Base-by-base conservation (phyloP, 2,797 vertebrate species). In the Mormyrus proboscirostris region DNA sequence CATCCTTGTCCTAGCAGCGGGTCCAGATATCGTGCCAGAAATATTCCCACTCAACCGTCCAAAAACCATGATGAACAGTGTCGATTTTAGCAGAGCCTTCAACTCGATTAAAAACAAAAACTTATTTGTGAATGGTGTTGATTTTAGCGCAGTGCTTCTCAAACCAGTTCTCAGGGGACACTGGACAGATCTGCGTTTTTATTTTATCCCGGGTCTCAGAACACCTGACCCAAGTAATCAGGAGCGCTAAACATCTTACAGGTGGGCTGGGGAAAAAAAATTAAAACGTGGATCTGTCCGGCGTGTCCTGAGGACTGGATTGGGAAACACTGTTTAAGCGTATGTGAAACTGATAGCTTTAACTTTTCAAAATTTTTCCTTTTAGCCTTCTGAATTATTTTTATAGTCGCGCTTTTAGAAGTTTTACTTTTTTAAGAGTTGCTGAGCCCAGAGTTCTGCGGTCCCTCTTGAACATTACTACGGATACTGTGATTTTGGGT, bases 1-100 rank as follows among this genome's bases (percentile, higher is more conserved):
- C 49, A n/a, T 88, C 50, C 57, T 76, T 16, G 25, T 50, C 33
- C 73, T 87, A 50, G 55, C 65, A 87, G 84, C 29, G 7, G 65
- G 41, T 51, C 53, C 79, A 79, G 86, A 59, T 12, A 47, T 65
- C 19, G 53, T 38, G 85, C 73, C 51, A 57, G 69, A 82, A 89
- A 82, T 53, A 82, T 88, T 90, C 89, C 69, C 79, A 65, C 33
- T 88, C 73, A 83, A 53, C 86, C 12, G 38, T 53, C 50, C 38
- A 73, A 73, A 62, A 59, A 62, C 19, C 65, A 38, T 53, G 55
- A 62, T 88, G 51, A 87, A 79, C 76, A 89, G 29, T 38, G 12
- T 76, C 33, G n/a, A 41, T 89, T 87, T 89, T 79, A 65, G 3
- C 62, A 4, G 62, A 65, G 62, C 9, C 9, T 65, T 29, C 62